phyloP scores from a whole-genome alignment of 1,140 invertebrate genomes.

The Oryctes rhinoceros region DNA sequence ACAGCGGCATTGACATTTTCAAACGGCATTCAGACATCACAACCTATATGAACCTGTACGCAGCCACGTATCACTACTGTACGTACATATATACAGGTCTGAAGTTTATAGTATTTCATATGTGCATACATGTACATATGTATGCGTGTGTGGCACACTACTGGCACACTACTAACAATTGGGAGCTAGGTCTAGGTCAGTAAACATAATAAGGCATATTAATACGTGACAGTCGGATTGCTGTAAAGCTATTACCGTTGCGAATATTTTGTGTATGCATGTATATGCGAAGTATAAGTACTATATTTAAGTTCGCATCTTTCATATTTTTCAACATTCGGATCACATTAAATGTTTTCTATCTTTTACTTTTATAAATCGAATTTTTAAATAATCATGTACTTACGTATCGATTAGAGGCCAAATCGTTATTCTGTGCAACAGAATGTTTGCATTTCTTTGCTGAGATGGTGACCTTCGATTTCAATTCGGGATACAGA shows the following conservation, averaged over 20 bases:
- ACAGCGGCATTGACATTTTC: constrained; percentile 1
- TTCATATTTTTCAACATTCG: too few relatives aligned
- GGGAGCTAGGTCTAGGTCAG: constrained; percentile 37
- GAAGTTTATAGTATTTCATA: background rate
- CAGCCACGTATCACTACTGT: background rate
- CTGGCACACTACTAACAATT: constrained; percentile 7
- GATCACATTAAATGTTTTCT: too few relatives aligned
- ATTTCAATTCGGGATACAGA: too few relatives aligned
- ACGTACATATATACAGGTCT: background rate
- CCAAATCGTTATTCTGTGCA: too few relatives aligned
- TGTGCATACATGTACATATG: background rate
- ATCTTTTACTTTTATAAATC: too few relatives aligned
- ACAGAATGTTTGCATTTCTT: too few relatives aligned
- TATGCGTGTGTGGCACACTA: background rate
- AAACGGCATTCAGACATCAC: background rate
- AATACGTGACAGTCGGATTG: background rate
- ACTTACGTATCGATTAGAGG: too few relatives aligned
- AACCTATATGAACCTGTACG: too few relatives aligned
- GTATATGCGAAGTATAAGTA: too few relatives aligned
- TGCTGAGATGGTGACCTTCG: too few relatives aligned
- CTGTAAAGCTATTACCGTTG: background rate
- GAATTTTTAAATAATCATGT: too few relatives aligned
- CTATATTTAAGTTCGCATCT: too few relatives aligned
- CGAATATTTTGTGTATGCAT: background rate
- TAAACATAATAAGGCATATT: constrained; percentile 7